phyloP scores from a whole-genome alignment of 2,888 invertebrate genomes.

The Drosophila mercatorum region DNA sequence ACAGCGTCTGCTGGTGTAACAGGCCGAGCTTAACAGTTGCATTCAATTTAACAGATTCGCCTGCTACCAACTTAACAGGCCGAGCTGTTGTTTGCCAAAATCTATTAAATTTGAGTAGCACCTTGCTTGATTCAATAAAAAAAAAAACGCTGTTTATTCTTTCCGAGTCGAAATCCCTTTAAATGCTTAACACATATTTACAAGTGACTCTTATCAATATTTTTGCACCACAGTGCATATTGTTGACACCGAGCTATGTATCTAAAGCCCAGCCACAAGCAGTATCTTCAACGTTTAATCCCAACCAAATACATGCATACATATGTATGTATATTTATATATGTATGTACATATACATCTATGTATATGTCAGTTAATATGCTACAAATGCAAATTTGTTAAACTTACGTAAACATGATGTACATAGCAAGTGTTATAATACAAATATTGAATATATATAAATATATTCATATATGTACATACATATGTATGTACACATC shows the following conservation, averaged over 20 bases:
- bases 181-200: conserved; percentile 16
- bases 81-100: not conserved
- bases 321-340: not conserved
- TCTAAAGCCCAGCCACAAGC: conserved; percentile 34
- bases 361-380: conserved; percentile 33
- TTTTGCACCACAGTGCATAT: conserved; percentile 40
- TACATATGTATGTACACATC: not conserved
- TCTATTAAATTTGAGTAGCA: not conserved
- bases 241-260: conserved; percentile 37
- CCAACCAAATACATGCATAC: not conserved
- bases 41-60: conserved; percentile 1
- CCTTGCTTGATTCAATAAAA: conserved; percentile 11
- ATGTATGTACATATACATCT: not conserved
- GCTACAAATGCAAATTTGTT: conserved; percentile 64
- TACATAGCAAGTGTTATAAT: conserved; percentile 11
- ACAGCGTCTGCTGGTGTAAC: conserved; percentile 18
- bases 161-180: not conserved
- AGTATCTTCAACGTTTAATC: conserved; percentile 29
- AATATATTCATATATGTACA: not conserved
- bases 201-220: conserved; percentile 9
- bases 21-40: not conserved
- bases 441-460: conserved; percentile 16
- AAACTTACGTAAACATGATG: conserved; percentile 45
- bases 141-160: conserved; percentile 12
- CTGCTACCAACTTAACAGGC: conserved; percentile 1